Conservation (phyloP, 2,797 vertebrate genomes). For the Sylvilagus floridanus region DNA sequence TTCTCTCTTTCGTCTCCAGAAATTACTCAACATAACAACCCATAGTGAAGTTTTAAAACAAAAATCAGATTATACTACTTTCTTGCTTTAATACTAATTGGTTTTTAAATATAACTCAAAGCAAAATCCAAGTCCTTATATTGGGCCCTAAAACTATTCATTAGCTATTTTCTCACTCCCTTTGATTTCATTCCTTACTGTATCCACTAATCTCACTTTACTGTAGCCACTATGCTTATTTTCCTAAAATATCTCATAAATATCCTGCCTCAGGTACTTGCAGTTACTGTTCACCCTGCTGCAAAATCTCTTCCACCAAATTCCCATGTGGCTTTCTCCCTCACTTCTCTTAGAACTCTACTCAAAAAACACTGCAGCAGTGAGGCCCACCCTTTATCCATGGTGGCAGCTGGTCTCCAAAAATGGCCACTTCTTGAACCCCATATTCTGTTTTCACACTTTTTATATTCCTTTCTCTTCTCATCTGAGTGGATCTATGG, state of each 20-base stretch:
- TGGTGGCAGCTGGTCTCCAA: background rate
- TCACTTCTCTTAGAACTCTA: background rate
- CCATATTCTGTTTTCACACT: background rate
- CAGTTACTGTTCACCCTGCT: background rate
- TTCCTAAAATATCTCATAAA: background rate
- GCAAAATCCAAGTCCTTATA: background rate
- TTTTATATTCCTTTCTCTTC: background rate
- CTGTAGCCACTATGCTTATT: background rate
- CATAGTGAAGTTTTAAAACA: background rate
- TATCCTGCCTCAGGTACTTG: background rate
- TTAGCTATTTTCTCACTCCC: background rate
- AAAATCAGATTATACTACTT: background rate
- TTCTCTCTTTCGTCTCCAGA: background rate
- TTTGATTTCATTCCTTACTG: background rate
- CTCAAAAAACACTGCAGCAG: background rate
- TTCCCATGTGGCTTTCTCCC: background rate
- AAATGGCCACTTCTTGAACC: background rate
- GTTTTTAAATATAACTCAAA: background rate
- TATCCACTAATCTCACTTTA: no score
- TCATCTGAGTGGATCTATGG: background rate
- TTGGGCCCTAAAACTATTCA: background rate
- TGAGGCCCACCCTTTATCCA: background rate
- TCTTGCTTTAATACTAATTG: background rate
- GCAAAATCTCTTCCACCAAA: background rate
- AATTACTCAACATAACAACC: background rate